Percentiles rank a stretch among this genome's conserved stretches.
These are phyloP conservation scores for Leptopilina syphax DNA, from an alignment of 2,888 invertebrate genomes.

Conservation along the genomic window DNA sequence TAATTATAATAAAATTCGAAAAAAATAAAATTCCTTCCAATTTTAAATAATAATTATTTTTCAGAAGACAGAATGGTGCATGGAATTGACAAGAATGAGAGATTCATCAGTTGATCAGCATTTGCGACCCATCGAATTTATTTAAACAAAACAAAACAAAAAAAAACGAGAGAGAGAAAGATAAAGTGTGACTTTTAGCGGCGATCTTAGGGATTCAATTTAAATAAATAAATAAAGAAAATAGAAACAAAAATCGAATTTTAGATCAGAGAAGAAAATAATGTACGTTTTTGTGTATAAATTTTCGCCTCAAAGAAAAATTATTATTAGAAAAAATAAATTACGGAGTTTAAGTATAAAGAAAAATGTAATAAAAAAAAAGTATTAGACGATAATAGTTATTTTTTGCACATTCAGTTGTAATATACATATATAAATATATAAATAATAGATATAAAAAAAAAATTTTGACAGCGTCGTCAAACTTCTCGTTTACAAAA, in stretches of 20 bases:
- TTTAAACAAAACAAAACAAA: not conserved
- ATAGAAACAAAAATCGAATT: not conserved
- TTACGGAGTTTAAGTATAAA: constrained; percentile 4
- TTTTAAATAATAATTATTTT: not conserved
- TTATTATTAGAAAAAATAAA: not conserved
- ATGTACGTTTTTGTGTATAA: not conserved
- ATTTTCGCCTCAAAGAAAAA: not conserved
- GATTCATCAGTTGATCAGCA: constrained; percentile 14
- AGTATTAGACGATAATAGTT: constrained; percentile 1
- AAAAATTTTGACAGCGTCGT: not conserved
- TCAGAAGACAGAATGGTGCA: constrained; percentile 15
- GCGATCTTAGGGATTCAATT: not conserved
- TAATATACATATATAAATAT: not conserved
- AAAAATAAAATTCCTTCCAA: constrained; percentile 48
- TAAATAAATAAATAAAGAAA: not conserved
- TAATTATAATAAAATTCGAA: constrained; percentile 43
- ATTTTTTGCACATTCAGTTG: constrained; percentile 33
- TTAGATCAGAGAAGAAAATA: not conserved
- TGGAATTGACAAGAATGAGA: constrained; percentile 16
- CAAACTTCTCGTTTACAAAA: not conserved
- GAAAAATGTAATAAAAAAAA: not conserved
- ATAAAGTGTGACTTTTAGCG: not conserved
- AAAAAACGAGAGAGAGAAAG: not conserved
- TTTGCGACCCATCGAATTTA: constrained; percentile 7
- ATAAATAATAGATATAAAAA: too few relatives aligned